Percentiles rank a stretch among this genome's conserved stretches.
These are phyloP conservation scores for Calephelis virginiensis DNA, from an alignment of 1,140 invertebrate species.

Conservation along the genomic window DNA sequence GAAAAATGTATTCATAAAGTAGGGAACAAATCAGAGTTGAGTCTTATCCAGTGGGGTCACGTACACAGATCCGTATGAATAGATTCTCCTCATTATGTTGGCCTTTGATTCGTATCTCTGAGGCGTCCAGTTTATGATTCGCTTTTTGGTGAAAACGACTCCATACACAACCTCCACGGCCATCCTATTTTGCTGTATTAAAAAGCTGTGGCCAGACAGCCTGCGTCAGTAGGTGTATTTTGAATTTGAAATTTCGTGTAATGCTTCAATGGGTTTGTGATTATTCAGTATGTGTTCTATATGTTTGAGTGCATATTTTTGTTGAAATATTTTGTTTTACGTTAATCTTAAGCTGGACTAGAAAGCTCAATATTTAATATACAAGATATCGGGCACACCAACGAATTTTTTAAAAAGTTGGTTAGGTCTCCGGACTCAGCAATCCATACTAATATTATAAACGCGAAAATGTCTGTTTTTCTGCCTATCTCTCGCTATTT, in stretches of 20 bases:
- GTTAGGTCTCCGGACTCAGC: no score
- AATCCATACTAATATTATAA: no score
- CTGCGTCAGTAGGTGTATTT: conserved; percentile 56
- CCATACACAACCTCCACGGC: conserved; percentile 45
- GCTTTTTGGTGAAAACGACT: conserved; percentile 62
- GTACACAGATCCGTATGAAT: conserved; percentile 46
- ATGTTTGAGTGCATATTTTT: not conserved
- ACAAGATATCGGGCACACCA: no score
- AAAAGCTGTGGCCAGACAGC: conserved; percentile 70
- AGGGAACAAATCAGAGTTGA: not conserved
- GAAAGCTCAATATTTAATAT: no score
- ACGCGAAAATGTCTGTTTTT: no score
- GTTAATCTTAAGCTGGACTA: not conserved
- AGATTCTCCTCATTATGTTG: conserved; percentile 62
- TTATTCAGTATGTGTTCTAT: conserved; percentile 33
- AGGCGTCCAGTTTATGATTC: conserved; percentile 66
- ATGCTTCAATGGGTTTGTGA: conserved; percentile 58
- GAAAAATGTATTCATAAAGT: no score
- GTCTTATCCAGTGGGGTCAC: conserved; percentile 36
- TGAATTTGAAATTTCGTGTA: conserved; percentile 68
- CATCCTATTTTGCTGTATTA: conserved; percentile 73
- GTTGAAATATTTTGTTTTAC: not conserved
- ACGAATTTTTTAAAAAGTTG: no score
- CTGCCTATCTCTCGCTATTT: no score
- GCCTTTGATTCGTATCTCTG: conserved; percentile 66